phyloP scores from a whole-genome alignment of 2,797 vertebrate genomes.

The Taeniopygia guttata region DNA sequence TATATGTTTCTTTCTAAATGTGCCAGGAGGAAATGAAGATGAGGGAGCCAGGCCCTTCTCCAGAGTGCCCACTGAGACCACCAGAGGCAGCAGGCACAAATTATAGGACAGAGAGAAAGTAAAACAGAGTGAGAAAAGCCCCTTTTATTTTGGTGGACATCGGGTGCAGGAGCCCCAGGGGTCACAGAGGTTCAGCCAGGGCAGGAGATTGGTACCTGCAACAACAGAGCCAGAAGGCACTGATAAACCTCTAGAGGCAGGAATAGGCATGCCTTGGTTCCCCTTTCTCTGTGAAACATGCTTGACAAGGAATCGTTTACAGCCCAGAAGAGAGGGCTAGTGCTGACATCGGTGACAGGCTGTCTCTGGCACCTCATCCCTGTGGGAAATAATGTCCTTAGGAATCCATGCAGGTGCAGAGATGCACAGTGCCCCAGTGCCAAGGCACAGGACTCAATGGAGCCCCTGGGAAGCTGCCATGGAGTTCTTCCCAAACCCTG shows the following conservation, averaged over 20 bases:
- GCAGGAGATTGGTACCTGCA: not conserved
- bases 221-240: not conserved
- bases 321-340: not conserved
- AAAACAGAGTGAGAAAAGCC: not conserved
- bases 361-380: not conserved
- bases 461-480: not conserved
- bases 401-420: not conserved
- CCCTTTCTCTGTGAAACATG: not conserved
- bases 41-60: not conserved
- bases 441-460: not conserved
- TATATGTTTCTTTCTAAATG: not conserved
- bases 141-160: not conserved
- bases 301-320: not conserved
- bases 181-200: not conserved
- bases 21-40: not conserved
- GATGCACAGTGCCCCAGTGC: not conserved
- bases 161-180: not conserved
- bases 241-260: not conserved
- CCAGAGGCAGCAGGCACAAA: not conserved
- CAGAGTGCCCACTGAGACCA: not conserved
- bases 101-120: not conserved
- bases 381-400: not conserved
- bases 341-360: not conserved
- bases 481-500: not conserved
- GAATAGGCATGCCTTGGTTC: not conserved